phyloP scores from a whole-genome alignment of 2,113 vertebrate genomes.

The sheep (Ovis aries) region ARS-UI_Ramb_v3.0 NC_056068.1:20958501-20959000 shows the following conservation, averaged over 20 bases:
- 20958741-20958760: not conserved
- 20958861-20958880: not conserved
- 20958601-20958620: not conserved
- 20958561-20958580: not conserved
- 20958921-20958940: too few relatives aligned
- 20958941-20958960: too few relatives aligned
- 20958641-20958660: not conserved
- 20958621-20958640: not conserved
- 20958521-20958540: not conserved
- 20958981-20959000: too few relatives aligned
- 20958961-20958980: too few relatives aligned
- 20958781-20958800: too few relatives aligned
- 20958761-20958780: too few relatives aligned
- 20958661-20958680: not conserved
- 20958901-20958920: not conserved
- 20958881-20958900: not conserved
- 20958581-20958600: not conserved
- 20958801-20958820: too few relatives aligned
- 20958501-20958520: not conserved
- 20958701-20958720: not conserved
- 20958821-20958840: not conserved
- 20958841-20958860: not conserved
- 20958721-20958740: not conserved
- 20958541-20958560: not conserved
- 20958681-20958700: not conserved